phyloP scores from a whole-genome alignment of 2,113 vertebrate species.

The Pomatostomus ruficeps region DNA sequence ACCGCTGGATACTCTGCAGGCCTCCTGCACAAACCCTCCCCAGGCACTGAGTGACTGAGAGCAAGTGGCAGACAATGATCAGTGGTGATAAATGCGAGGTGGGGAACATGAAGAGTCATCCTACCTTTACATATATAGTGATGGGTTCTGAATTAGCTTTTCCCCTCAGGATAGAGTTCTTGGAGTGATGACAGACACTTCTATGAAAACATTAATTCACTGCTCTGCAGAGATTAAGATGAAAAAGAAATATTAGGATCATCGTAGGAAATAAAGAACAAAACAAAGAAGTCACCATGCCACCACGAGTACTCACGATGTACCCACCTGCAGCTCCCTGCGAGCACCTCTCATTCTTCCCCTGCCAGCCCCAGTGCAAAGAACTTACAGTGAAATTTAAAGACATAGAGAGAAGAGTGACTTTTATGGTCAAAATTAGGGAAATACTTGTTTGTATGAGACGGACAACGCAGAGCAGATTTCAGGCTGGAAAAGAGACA shows the following conservation, averaged over 20 bases:
- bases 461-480: not conserved
- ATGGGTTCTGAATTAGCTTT: constrained; percentile 42
- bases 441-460: not conserved
- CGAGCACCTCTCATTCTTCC: not conserved
- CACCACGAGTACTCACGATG: not conserved
- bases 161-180: constrained; percentile 35
- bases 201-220: constrained; percentile 51
- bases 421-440: not conserved
- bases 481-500: not conserved
- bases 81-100: not conserved
- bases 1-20: not conserved
- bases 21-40: not conserved
- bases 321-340: not conserved
- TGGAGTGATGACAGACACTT: constrained; percentile 8
- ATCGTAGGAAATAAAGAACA: not conserved
- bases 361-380: not conserved
- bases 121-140: not conserved
- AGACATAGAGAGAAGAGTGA: not conserved
- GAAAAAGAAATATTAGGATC: constrained; percentile 40
- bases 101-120: not conserved
- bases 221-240: constrained; percentile 30
- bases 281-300: constrained; percentile 17
- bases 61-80: not conserved
- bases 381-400: not conserved
- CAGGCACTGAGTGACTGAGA: not conserved